Conservation (phyloP, 2,888 invertebrate genomes). For the Diplazon laetatorius region DNA sequence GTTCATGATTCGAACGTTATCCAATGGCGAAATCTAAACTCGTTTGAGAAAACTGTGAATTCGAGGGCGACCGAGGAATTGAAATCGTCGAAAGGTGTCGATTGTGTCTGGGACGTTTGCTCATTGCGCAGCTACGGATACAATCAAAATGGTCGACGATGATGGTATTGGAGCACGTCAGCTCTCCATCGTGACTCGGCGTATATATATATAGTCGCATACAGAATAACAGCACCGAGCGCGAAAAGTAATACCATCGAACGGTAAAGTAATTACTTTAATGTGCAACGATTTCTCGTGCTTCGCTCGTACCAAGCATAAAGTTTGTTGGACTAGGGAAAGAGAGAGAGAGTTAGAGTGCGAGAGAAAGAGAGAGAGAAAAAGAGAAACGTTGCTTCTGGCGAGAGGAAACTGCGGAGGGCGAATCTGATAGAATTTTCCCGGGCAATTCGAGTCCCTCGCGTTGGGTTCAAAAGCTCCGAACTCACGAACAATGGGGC, state of each 20-base stretch:
- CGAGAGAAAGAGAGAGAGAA: too few relatives aligned
- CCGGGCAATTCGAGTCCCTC: conserved; percentile 3
- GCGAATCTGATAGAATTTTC: conserved; percentile 30
- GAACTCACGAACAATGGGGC: conserved; percentile 15
- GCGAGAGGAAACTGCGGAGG: background rate
- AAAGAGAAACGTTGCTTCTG: background rate
- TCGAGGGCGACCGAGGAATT: too few relatives aligned
- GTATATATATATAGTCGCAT: background rate
- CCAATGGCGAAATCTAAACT: background rate
- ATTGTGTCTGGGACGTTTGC: too few relatives aligned
- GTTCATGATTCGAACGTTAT: background rate
- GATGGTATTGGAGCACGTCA: background rate
- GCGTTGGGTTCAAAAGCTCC: conserved; percentile 8
- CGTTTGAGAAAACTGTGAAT: background rate
- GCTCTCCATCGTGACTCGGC: background rate
- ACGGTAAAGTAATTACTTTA: conserved; percentile 42
- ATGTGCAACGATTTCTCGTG: conserved; percentile 27
- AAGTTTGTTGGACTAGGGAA: conserved; percentile 12
- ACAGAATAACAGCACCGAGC: background rate
- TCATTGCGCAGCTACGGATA: background rate
- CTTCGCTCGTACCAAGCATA: conserved; percentile 25
- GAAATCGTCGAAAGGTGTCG: too few relatives aligned
- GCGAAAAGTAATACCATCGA: conserved; percentile 31
- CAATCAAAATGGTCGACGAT: conserved; percentile 13
- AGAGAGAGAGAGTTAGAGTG: too few relatives aligned